Percentiles rank a stretch among this genome's conserved stretches.
phyloP scores from a whole-genome alignment of 2,113 vertebrate genomes.

The Rynchops niger region DNA sequence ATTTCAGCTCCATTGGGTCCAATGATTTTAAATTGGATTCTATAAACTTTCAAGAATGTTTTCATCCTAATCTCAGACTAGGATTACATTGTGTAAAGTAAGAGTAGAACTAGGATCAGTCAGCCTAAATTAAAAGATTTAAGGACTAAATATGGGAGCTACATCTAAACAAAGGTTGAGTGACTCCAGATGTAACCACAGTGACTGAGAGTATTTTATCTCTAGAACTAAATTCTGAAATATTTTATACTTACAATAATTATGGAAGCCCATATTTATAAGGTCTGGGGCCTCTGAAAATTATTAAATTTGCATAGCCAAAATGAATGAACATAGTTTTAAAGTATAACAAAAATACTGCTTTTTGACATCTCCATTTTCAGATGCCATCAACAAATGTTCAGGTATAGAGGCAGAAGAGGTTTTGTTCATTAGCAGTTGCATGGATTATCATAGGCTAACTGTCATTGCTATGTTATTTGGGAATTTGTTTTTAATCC shows the following conservation, averaged over 20 bases:
- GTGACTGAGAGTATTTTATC: background rate
- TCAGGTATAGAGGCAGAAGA: slow-evolving; percentile 45
- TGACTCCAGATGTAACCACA: background rate
- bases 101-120: background rate
- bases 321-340: slow-evolving; percentile 41
- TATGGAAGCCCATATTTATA: background rate
- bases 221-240: background rate
- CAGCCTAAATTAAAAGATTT: background rate
- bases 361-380: slow-evolving; percentile 55
- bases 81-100: background rate
- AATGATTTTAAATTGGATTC: background rate
- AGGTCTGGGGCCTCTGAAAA: slow-evolving; percentile 1
- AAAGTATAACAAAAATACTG: slow-evolving; percentile 11
- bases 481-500: slow-evolving; percentile 74
- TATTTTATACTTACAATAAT: background rate
- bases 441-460: slow-evolving; percentile 59
- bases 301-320: slow-evolving; percentile 54
- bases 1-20: background rate
- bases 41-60: background rate
- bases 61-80: background rate
- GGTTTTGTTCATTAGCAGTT: slow-evolving; percentile 61
- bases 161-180: background rate
- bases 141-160: background rate
- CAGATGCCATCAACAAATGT: slow-evolving; percentile 54
- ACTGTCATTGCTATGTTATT: slow-evolving; percentile 63